phyloP scores from a whole-genome alignment of 2,888 invertebrate species.

The Alviniconcha strummeri region DNA sequence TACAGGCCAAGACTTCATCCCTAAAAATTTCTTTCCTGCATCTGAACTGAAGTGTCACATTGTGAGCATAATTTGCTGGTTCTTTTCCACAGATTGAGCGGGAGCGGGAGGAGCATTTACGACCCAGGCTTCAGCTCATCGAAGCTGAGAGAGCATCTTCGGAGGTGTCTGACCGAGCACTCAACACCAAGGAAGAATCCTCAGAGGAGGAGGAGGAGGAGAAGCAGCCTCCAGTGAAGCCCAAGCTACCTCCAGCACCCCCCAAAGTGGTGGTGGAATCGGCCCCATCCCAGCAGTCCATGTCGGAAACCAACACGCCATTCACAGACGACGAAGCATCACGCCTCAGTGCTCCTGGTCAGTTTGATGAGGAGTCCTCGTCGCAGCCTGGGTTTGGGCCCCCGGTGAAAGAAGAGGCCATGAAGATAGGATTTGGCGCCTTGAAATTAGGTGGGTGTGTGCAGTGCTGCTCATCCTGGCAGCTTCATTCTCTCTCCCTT shows the following conservation, averaged over 20 bases:
- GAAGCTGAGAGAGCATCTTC: slow-evolving; percentile 47
- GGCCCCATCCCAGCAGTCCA: slow-evolving; percentile 8
- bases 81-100: slow-evolving; percentile 77
- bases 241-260: slow-evolving; percentile 49
- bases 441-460: slow-evolving; percentile 58
- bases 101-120: slow-evolving; percentile 88
- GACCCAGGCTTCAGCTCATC: slow-evolving; percentile 85
- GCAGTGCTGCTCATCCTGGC: too few relatives aligned
- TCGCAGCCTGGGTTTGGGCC: slow-evolving; percentile 45
- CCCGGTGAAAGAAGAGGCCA: slow-evolving; percentile 47
- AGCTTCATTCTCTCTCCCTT: too few relatives aligned
- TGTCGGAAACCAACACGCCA: slow-evolving; percentile 27
- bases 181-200: slow-evolving; percentile 46
- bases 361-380: slow-evolving; percentile 34
- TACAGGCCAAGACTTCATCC: too few relatives aligned
- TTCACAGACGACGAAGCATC: slow-evolving; percentile 52
- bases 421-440: slow-evolving; percentile 62
- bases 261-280: slow-evolving; percentile 10
- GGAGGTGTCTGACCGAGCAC: slow-evolving; percentile 44
- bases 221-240: slow-evolving; percentile 30
- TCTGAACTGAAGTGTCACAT: too few relatives aligned
- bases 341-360: slow-evolving; percentile 45
- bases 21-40: too few relatives aligned
- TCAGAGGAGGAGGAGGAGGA: slow-evolving; percentile 40
- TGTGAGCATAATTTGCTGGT: too few relatives aligned